Conservation (phyloP, 1,140 invertebrate genomes). For the Pseudomyrmex sp. region DNA sequence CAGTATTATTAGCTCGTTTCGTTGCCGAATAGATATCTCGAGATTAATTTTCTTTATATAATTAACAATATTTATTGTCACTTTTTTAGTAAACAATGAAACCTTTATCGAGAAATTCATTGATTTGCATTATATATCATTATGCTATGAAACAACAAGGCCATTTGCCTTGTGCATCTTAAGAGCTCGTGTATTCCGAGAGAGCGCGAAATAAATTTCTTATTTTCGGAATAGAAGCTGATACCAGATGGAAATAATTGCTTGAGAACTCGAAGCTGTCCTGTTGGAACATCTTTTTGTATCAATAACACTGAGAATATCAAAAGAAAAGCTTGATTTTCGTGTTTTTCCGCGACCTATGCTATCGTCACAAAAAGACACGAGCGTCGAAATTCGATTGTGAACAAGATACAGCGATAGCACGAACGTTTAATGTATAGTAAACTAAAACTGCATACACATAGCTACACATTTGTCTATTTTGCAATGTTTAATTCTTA, state of each 20-base stretch:
- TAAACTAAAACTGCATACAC: constrained; percentile 36
- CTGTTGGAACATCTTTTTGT: constrained; percentile 1
- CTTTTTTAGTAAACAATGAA: not conserved
- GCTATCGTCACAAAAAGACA: constrained; percentile 33
- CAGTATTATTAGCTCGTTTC: not conserved
- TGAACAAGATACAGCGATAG: not conserved
- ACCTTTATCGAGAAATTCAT: constrained; percentile 13
- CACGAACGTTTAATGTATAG: not conserved
- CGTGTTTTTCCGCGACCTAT: constrained; percentile 52
- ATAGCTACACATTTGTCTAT: not conserved
- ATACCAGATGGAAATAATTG: not conserved
- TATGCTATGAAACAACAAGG: constrained; percentile 61
- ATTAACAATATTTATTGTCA: not conserved
- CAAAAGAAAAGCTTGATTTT: constrained; percentile 41
- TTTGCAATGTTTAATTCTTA: too few species aligned
- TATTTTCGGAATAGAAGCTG: constrained; percentile 5
- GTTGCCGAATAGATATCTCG: not conserved
- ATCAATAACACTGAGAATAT: not conserved
- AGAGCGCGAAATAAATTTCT: constrained; percentile 43
- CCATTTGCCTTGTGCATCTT: constrained; percentile 21
- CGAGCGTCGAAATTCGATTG: constrained; percentile 43
- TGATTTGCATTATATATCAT: constrained; percentile 49
- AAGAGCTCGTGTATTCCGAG: constrained; percentile 32
- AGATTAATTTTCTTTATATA: not conserved
- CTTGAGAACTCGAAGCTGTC: not conserved